These are phyloP conservation scores for Aplodontia rufa DNA, from an alignment of 2,113 vertebrate species.

Conservation along the genomic window DNA sequence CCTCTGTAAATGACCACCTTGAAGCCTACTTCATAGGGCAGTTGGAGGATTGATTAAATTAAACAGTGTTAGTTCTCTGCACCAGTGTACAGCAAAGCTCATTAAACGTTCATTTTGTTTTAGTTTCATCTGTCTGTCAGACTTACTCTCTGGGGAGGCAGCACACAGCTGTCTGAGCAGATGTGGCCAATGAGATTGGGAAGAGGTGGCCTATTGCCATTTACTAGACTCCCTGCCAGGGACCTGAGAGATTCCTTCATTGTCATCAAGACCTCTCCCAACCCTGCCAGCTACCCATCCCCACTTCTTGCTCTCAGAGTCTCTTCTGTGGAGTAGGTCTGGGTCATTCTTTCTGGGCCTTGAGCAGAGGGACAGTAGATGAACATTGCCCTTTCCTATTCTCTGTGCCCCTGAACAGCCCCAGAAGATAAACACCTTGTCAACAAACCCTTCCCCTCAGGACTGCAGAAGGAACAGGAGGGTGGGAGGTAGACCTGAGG, in stretches of 20 bases:
- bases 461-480: neutral
- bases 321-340: neutral
- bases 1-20: neutral
- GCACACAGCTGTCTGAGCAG: slow-evolving; percentile 46
- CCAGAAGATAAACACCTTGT: neutral
- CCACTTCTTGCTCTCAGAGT: neutral
- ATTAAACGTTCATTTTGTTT: neutral
- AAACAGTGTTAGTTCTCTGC: neutral
- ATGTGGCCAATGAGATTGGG: neutral
- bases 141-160: neutral
- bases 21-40: neutral
- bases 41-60: neutral
- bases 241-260: neutral
- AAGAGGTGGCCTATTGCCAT: neutral
- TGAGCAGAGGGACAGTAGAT: neutral
- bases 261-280: neutral
- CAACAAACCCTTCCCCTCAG: neutral
- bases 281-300: accelerated
- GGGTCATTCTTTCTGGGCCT: neutral
- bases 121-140: neutral
- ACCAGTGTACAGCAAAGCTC: neutral
- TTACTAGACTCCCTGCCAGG: neutral
- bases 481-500: neutral
- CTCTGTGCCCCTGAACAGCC: neutral
- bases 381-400: neutral